Evolutionary conservation across 1,140 invertebrate species (phyloP).

Genomic region (Pseudomyrmex flavicornis): DNA sequence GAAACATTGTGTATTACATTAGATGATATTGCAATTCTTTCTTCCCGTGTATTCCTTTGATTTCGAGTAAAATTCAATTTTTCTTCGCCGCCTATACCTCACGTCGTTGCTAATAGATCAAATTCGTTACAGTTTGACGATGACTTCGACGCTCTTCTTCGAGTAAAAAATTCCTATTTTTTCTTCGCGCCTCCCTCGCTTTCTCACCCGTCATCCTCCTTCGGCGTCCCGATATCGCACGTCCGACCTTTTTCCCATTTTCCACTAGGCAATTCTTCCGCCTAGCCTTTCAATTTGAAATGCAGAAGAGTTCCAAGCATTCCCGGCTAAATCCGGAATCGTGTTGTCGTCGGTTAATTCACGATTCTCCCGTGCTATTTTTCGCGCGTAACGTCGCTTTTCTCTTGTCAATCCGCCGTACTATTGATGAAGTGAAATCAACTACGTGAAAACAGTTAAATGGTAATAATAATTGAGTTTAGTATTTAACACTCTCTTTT

Average conservation of each 20-base stretch:
- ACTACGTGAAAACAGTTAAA: neutral
- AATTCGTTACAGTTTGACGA: constrained; percentile 21
- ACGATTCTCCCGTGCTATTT: constrained; percentile 29
- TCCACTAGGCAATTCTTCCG: constrained; percentile 59
- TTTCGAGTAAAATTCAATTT: constrained; percentile 58
- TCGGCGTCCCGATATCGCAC: constrained; percentile 31
- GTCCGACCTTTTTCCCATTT: constrained; percentile 56
- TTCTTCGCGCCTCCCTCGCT: constrained; percentile 5
- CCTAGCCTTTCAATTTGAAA: constrained; percentile 61
- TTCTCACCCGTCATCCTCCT: constrained; percentile 29
- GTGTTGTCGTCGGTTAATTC: constrained; percentile 57
- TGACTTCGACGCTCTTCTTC: constrained; percentile 23
- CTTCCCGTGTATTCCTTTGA: neutral
- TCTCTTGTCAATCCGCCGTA: constrained; percentile 6
- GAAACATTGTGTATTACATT: constrained; percentile 41
- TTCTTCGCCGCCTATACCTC: neutral
- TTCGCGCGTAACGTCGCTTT: constrained; percentile 11
- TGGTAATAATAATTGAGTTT: constrained; percentile 7
- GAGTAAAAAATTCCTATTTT: constrained; percentile 60
- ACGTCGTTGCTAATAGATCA: constrained; percentile 30
- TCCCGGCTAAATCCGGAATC: constrained; percentile 51
- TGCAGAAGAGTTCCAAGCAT: constrained; percentile 53
- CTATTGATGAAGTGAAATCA: neutral
- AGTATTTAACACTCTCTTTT: neutral
- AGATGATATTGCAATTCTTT: constrained; percentile 10